phyloP scores from a whole-genome alignment of 1,140 invertebrate species.

The Drosophila virilis region DNA sequence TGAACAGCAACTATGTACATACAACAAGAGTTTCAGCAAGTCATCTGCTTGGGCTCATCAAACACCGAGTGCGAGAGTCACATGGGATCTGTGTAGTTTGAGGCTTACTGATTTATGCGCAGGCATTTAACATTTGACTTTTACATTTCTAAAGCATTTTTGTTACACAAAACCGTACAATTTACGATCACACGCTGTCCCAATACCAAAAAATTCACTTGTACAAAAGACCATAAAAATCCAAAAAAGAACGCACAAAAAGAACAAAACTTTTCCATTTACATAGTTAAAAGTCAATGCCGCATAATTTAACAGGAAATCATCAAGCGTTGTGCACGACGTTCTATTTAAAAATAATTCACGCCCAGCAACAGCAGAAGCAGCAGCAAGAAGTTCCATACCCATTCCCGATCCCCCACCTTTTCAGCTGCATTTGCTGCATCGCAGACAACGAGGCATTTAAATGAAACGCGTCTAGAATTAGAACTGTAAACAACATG shows the following conservation, averaged over 20 bases:
- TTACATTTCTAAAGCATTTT: conserved; percentile 21
- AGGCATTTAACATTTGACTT: conserved; percentile 51
- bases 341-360: conserved; percentile 67
- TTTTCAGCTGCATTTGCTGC: conserved; percentile 13
- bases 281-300: conserved; percentile 63
- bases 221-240: conserved; percentile 30
- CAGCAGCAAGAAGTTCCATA: not conserved
- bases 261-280: conserved; percentile 45
- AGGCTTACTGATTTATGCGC: conserved; percentile 28
- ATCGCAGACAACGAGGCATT: conserved; percentile 68
- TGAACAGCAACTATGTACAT: conserved; percentile 5
- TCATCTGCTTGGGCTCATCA: conserved; percentile 6
- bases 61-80: not conserved
- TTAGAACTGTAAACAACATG: conserved; percentile 83
- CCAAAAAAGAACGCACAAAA: conserved; percentile 18
- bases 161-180: conserved; percentile 19
- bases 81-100: not conserved
- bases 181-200: conserved; percentile 36
- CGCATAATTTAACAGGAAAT: conserved; percentile 78
- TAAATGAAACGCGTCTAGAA: conserved; percentile 68
- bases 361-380: conserved; percentile 24
- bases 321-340: conserved; percentile 53
- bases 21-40: conserved; percentile 25
- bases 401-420: not conserved
- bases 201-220: conserved; percentile 27